A percentile compares a stretch with the other conserved stretches of the same genome.
Conservation (phyloP, 2,797 vertebrate species). For the Anguilla marmorata region DNA sequence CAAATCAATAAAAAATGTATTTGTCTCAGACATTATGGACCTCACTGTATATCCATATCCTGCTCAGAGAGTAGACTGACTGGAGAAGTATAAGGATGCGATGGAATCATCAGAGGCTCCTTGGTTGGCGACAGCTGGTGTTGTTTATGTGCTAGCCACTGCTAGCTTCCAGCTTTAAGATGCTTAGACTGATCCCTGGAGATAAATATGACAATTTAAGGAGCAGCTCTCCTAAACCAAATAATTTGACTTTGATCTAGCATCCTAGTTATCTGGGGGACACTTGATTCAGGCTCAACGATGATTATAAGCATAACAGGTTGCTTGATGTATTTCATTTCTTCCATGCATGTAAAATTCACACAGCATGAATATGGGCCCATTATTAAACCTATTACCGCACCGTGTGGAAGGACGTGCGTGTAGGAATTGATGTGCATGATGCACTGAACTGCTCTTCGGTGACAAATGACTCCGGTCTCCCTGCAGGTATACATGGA, state of each 20-base stretch:
- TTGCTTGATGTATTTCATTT: conserved; percentile 34
- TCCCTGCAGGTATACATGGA: conserved; percentile 42
- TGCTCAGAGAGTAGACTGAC: neutral
- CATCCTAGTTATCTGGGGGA: conserved; percentile 20
- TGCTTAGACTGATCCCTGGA: conserved; percentile 48
- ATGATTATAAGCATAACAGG: conserved; percentile 31
- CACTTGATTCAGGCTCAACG: conserved; percentile 2
- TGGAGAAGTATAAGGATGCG: neutral
- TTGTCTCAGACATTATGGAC: neutral
- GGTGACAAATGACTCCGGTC: conserved; percentile 42
- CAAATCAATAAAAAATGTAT: too few relatives aligned
- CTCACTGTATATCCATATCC: neutral
- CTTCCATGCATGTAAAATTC: conserved; percentile 28
- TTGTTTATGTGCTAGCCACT: conserved; percentile 26
- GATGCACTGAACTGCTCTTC: conserved; percentile 28
- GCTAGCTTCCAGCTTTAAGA: conserved; percentile 37
- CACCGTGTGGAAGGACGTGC: conserved; percentile 17
- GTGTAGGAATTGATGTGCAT: conserved; percentile 38
- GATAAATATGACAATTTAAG: conserved; percentile 50
- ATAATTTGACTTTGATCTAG: conserved; percentile 46
- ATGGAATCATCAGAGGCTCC: neutral
- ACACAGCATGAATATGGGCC: conserved; percentile 33
- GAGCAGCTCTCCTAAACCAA: conserved; percentile 48
- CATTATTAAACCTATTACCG: conserved; percentile 46
- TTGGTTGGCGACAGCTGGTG: conserved; percentile 47